Evolutionary conservation across 1,140 invertebrate species (phyloP), one percentile per base, ranked within the genome.

Genomic region (Pectinophora gossypiella): DNA sequence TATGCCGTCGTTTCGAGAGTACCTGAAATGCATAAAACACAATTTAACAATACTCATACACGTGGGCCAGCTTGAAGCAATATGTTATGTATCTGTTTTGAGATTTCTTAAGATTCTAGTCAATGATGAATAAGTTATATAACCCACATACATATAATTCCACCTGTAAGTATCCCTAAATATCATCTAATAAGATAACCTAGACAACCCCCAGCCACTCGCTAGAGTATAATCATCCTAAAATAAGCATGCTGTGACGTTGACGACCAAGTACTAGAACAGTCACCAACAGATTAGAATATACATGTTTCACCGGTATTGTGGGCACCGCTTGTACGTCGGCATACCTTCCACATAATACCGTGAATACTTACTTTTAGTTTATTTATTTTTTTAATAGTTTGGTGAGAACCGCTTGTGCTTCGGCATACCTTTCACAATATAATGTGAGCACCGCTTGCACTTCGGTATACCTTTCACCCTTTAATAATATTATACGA

Each of bases 381-480:
- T 19, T 1, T 19, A 9, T 19, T 44, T 20, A 16, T 19, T 19
- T 12, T 12, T 20, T 44, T 19, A 44, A 19, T 15, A 4, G 16
- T 40, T 18, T 10, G 15, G 23, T 48, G 18, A 38, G 32, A 19
- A 35, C 47, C 7, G 47, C 47, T 48, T 35, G 19, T 36, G 23
- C 47, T 35, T 38, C 32, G n/a, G 23, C 32, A 48, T 48, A 2
- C 47, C 38, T 40, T 35, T 48, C 47, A 38, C 27, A 18, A 38
- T 1, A 13, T 3, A 32, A 2, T 19, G 32, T 48, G 27, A 48
- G 47, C 21, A 36, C 32, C 32, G 47, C 18, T 48, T 27, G 45
- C 45, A 47, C 32, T 35, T 38, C 32, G 12, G 23, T 16, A 35
- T 36, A n/a, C 47, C 15, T 48, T n/a, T 12, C 23, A 40, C 38